Conservation (phyloP, 2,888 invertebrate species). For the Tupiocoris notatus region DNA sequence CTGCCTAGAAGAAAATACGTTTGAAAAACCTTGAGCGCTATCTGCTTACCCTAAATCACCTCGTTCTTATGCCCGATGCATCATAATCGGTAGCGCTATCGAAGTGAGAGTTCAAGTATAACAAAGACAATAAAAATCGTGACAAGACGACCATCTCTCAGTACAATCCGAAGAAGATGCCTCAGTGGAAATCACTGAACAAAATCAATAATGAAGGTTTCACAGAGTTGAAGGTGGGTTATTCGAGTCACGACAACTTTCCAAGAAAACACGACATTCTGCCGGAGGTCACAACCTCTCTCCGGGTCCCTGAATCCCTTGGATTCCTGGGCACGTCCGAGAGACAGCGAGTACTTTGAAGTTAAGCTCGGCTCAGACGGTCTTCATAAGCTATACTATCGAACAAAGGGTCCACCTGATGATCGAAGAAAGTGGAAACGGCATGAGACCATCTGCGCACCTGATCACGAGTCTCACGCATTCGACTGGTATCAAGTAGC, state of each 20-base stretch:
- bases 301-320: background rate
- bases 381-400: background rate
- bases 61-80: background rate
- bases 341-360: background rate
- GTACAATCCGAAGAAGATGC: background rate
- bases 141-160: background rate
- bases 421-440: background rate
- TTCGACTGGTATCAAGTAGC: too few species aligned
- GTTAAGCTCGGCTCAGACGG: background rate
- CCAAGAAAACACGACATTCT: slow-evolving; percentile 26
- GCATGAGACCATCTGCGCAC: background rate
- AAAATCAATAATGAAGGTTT: slow-evolving; percentile 28
- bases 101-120: slow-evolving; percentile 7
- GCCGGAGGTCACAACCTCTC: slow-evolving; percentile 16
- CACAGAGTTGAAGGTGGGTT: slow-evolving; percentile 12
- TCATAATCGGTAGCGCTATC: background rate
- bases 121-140: slow-evolving; percentile 11
- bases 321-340: background rate
- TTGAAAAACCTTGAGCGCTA: background rate
- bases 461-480: background rate
- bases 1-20: too few species aligned
- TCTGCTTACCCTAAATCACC: background rate
- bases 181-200: slow-evolving; percentile 22
- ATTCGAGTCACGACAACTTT: slow-evolving; percentile 17
- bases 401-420: slow-evolving; percentile 7